Conservation (phyloP, 1,140 invertebrate genomes). For the Trichomalopsis sarcophagae region DNA sequence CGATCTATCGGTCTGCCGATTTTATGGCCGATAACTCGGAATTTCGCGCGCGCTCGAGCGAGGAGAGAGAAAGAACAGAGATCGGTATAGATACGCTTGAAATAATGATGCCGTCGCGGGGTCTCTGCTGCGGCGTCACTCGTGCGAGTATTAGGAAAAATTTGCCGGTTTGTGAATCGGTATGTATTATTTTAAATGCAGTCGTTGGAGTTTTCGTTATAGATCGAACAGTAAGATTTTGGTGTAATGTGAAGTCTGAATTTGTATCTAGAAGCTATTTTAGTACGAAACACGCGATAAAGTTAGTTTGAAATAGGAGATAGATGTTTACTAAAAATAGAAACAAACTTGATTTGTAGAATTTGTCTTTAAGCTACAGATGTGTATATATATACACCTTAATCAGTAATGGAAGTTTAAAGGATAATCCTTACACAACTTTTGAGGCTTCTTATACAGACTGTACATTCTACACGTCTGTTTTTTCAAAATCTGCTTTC, state of each 20-base stretch:
- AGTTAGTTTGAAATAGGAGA: no score
- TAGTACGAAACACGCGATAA: no score
- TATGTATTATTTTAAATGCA: no score
- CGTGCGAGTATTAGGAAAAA: conserved; percentile 10
- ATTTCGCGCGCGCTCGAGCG: conserved; percentile 1
- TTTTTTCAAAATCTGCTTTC: no score
- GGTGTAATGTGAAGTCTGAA: no score
- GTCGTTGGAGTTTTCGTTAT: background rate
- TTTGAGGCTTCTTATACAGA: background rate
- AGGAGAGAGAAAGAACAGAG: background rate
- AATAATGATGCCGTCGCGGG: background rate
- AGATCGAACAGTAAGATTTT: background rate
- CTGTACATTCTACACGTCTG: background rate
- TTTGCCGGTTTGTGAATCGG: background rate
- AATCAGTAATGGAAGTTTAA: background rate
- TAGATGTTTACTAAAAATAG: no score
- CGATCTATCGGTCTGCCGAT: conserved; percentile 5
- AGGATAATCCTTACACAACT: background rate
- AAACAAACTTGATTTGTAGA: no score
- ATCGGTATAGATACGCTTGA: conserved; percentile 8
- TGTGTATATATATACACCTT: no score
- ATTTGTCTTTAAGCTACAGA: background rate
- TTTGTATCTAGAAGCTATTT: no score
- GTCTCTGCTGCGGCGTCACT: conserved; percentile 16
- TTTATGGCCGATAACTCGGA: conserved; percentile 25